A percentile compares a stretch with the other conserved stretches of the same genome.
Conservation (phyloP, 2,797 vertebrate genomes). For the Alca torda region DNA sequence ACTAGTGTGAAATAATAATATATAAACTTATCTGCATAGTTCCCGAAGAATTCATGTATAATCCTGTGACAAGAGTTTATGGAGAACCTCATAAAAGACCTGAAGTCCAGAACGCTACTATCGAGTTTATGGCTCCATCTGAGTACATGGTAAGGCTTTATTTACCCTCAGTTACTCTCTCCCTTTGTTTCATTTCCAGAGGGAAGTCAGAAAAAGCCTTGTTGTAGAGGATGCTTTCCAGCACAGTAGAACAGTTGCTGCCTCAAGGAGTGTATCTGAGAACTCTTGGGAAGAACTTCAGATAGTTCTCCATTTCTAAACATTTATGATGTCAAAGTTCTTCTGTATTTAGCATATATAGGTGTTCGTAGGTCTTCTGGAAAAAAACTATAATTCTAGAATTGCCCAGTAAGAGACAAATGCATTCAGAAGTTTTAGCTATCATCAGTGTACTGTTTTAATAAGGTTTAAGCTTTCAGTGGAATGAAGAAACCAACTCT, state of each 20-base stretch:
- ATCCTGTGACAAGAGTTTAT: constrained; percentile 93
- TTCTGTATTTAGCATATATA: not conserved
- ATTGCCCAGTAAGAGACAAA: not conserved
- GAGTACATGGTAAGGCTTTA: constrained; percentile 91
- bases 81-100: constrained; percentile 95
- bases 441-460: not conserved
- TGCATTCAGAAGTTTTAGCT: not conserved
- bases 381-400: not conserved
- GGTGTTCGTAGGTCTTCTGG: not conserved
- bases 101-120: constrained; percentile 94
- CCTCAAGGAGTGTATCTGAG: not conserved
- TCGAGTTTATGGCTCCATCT: constrained; percentile 97
- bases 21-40: constrained; percentile 71
- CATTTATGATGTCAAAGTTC: not conserved
- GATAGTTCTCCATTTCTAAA: not conserved
- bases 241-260: not conserved
- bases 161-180: not conserved
- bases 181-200: not conserved
- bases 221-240: not conserved
- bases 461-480: not conserved
- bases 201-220: not conserved
- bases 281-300: not conserved
- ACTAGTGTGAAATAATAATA: not conserved
- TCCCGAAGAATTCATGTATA: constrained; percentile 98
- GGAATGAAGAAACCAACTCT: not conserved